A percentile compares a stretch with the other conserved stretches of the same genome.
phyloP scores from a whole-genome alignment of 92 coral and sea anemone genomes.

The Umimayanthus chanpuru region DNA sequence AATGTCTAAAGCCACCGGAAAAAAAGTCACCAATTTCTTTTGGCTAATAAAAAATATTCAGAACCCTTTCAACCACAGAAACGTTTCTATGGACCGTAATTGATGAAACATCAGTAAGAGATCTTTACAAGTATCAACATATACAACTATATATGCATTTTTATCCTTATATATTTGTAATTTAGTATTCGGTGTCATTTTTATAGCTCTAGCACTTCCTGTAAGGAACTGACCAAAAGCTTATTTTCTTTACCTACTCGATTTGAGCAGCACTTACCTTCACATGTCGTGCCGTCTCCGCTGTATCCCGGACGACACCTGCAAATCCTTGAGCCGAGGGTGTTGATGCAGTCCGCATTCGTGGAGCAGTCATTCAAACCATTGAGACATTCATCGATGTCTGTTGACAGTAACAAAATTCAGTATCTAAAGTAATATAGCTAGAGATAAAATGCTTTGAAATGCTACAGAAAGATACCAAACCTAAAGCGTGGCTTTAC shows the following conservation, averaged over 20 bases:
- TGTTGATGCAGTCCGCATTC: constrained; percentile 22
- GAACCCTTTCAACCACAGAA: too few species aligned
- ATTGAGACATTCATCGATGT: constrained; percentile 36
- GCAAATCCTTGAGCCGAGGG: constrained; percentile 30
- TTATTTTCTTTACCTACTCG: neutral
- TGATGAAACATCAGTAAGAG: too few species aligned
- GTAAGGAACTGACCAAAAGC: too few species aligned
- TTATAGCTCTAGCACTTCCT: too few species aligned
- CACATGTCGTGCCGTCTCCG: constrained; percentile 25
- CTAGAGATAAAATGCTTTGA: neutral
- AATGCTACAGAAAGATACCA: neutral
- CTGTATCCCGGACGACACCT: constrained; percentile 31
- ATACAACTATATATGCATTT: too few species aligned
- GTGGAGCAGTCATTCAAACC: constrained; percentile 33
- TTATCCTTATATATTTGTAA: too few species aligned
- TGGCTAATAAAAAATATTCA: too few species aligned
- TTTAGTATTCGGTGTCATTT: too few species aligned
- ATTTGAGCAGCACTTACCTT: constrained; percentile 1
- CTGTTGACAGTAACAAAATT: neutral
- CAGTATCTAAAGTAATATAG: neutral
- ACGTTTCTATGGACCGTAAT: too few species aligned
- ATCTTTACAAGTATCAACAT: too few species aligned
- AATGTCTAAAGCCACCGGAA: too few species aligned
- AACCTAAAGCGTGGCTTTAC: neutral
- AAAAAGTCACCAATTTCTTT: too few species aligned